Evolutionary conservation across 2,797 vertebrate genomes (phyloP).

Genomic region (Argentina silus): DNA sequence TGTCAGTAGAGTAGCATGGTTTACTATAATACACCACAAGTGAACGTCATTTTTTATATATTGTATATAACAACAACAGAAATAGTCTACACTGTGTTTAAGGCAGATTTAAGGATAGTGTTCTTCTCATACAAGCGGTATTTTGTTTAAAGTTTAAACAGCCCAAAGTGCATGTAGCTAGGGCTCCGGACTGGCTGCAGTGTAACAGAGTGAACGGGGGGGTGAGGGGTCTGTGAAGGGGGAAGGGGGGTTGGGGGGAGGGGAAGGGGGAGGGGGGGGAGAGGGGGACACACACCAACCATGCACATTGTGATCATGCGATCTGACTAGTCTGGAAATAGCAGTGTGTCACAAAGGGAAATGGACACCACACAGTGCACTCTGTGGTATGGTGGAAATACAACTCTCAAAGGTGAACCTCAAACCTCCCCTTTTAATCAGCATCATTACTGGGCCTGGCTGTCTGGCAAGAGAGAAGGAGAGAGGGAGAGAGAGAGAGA

Average conservation of each 20-base stretch:
- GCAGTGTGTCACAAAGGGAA: constrained; percentile 42
- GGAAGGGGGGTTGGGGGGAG: no score
- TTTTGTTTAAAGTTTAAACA: constrained; percentile 1
- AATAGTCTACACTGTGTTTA: background rate
- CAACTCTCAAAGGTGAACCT: constrained; percentile 49
- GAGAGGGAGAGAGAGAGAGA: constrained; percentile 4
- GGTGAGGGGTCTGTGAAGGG: no score
- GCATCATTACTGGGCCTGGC: constrained; percentile 15
- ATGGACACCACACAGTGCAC: constrained; percentile 33
- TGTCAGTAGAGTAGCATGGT: background rate
- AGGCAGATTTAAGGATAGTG: background rate
- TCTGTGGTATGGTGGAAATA: constrained; percentile 46
- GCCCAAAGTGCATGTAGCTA: constrained; percentile 28
- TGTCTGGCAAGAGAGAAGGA: background rate
- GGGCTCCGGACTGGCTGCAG: constrained; percentile 34
- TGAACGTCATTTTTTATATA: no score
- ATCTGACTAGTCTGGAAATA: constrained; percentile 48
- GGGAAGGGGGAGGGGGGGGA: background rate
- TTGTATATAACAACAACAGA: no score
- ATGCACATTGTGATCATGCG: constrained; percentile 52
- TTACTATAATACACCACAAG: no score
- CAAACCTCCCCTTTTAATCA: constrained; percentile 23
- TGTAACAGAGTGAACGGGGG: constrained; percentile 22
- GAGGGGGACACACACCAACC: constrained; percentile 8
- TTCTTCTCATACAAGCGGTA: background rate